Percentiles rank a stretch among this genome's conserved stretches.
These are phyloP conservation scores for Natrix natrix DNA, from an alignment of 2,797 vertebrate genomes.

Conservation along the genomic window DNA sequence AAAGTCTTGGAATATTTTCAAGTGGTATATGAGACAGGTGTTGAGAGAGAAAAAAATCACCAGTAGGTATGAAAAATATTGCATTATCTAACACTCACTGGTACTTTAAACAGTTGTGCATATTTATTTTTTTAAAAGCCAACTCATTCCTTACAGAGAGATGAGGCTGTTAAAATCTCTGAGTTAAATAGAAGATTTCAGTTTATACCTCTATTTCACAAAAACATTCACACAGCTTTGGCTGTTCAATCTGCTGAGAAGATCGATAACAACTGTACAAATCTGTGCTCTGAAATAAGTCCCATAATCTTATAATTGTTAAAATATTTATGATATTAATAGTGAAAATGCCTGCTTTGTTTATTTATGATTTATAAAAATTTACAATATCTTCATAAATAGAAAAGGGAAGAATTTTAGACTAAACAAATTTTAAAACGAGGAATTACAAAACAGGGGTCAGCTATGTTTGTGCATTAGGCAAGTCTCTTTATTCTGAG, in stretches of 20 bases:
- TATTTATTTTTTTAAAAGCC: not conserved
- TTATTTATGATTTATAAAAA: not conserved
- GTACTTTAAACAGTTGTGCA: not conserved
- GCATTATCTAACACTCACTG: not conserved
- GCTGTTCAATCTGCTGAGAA: constrained; percentile 44
- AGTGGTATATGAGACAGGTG: not conserved
- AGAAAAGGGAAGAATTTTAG: not conserved
- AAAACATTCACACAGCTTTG: constrained; percentile 35
- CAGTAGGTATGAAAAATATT: not conserved
- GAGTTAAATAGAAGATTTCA: not conserved
- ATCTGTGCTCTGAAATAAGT: constrained; percentile 40
- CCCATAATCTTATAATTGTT: not conserved
- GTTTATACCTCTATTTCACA: constrained; percentile 14
- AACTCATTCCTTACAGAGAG: not conserved
- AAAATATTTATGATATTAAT: not conserved
- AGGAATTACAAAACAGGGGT: not conserved
- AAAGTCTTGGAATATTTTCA: not conserved
- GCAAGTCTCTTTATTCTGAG: too few species aligned
- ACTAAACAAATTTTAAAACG: not conserved
- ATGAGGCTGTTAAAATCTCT: not conserved
- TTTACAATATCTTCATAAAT: not conserved
- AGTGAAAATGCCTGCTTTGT: not conserved
- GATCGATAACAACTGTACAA: not conserved
- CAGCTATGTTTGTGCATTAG: not conserved
- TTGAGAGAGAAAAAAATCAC: not conserved